These are phyloP conservation scores for Machaerirhynchus nigripectus DNA, from an alignment of 2,113 vertebrate species.

Conservation along the genomic window DNA sequence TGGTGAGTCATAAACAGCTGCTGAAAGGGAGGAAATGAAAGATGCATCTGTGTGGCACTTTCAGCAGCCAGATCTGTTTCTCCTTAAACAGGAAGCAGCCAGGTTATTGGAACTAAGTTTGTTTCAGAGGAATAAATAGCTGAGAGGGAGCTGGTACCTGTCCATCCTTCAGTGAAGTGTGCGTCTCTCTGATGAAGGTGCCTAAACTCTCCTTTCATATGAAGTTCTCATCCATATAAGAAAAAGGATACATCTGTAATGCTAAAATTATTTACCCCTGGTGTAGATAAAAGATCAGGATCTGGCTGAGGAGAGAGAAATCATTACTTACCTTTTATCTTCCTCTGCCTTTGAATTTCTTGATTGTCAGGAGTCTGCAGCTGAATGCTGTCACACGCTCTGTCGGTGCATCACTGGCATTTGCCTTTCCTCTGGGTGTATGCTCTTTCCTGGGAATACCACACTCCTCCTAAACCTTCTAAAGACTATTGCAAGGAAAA, in stretches of 20 bases:
- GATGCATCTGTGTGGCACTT: not conserved
- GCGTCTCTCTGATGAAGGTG: not conserved
- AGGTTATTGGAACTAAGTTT: not conserved
- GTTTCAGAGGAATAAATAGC: not conserved
- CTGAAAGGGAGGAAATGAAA: not conserved
- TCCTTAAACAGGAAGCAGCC: not conserved
- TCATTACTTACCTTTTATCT: not conserved
- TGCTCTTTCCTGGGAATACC: not conserved
- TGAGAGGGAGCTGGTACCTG: not conserved
- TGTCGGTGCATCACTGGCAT: not conserved
- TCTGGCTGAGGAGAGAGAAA: not conserved
- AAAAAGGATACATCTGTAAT: not conserved
- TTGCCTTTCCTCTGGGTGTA: not conserved
- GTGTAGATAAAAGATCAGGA: not conserved
- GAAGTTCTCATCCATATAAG: not conserved
- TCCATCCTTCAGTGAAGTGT: not conserved
- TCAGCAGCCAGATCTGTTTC: not conserved
- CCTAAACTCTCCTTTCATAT: not conserved
- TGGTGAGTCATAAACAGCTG: slow-evolving; percentile 25
- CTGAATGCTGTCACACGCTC: not conserved
- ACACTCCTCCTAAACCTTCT: not conserved
- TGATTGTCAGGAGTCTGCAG: not conserved
- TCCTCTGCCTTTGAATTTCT: not conserved
- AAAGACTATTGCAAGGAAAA: not conserved
- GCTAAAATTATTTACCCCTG: not conserved